Evolutionary conservation across 2,113 vertebrate species (phyloP).

Genomic region (Apeltes quadracus): DNA sequence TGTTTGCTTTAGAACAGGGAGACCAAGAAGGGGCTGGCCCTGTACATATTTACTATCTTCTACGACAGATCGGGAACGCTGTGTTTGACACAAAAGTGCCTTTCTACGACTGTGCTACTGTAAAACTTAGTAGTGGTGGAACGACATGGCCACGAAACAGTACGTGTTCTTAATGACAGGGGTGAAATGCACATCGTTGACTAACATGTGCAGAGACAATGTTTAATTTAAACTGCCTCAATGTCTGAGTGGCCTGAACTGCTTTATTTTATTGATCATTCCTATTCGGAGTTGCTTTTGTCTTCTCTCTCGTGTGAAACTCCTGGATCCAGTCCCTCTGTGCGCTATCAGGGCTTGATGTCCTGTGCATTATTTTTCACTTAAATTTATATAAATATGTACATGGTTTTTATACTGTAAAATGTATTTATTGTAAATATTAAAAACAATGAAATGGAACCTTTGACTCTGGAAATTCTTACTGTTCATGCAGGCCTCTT

Average conservation of each 20-base stretch:
- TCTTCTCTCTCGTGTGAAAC: constrained; percentile 81
- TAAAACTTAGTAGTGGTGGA: constrained; percentile 68
- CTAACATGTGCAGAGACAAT: constrained; percentile 83
- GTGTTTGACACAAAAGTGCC: constrained; percentile 81
- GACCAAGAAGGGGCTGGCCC: constrained; percentile 80
- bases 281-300: constrained; percentile 66
- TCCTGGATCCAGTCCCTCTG: constrained; percentile 79
- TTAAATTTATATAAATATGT: constrained; percentile 86
- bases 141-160: constrained; percentile 54
- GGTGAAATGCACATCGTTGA: constrained; percentile 66
- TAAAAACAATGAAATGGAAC: constrained; percentile 81
- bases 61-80: constrained; percentile 76
- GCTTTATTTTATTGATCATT: constrained; percentile 57
- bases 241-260: constrained; percentile 77
- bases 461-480: constrained; percentile 11
- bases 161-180: constrained; percentile 61
- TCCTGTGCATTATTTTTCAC: constrained; percentile 87
- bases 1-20: constrained; percentile 72
- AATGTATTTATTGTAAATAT: constrained; percentile 92
- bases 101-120: constrained; percentile 78
- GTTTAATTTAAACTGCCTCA: constrained; percentile 90
- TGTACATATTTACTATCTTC: constrained; percentile 57
- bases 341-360: constrained; percentile 92
- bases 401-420: constrained; percentile 90
- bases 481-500: not conserved